Base-by-base conservation (phyloP, 1,140 invertebrate genomes). In the Mamestra configurata region DNA sequence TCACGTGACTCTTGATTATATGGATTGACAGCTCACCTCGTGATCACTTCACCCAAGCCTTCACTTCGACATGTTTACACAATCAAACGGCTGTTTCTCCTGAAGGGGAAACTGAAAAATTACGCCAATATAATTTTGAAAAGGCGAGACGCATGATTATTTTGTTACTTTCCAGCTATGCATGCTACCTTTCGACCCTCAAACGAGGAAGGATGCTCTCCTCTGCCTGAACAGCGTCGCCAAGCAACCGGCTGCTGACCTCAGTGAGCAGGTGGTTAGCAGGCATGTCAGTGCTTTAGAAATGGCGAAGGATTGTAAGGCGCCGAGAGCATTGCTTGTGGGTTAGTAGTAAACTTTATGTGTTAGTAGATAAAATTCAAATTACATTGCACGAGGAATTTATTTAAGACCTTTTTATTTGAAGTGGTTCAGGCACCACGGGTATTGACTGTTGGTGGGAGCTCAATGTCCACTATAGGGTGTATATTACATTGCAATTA, bases 81-180 rank as follows among this genome's bases (percentile, higher is more conserved):
- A n/a, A n/a, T n/a, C n/a, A n/a, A n/a, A n/a, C 27, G 27, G 27
- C 27, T 31, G 27, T 31, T 31, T n/a, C n/a, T n/a, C n/a, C n/a
- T n/a, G n/a, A n/a, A n/a, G n/a, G n/a, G n/a, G n/a, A n/a, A n/a
- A n/a, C n/a, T n/a, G n/a, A n/a, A n/a, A n/a, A n/a, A n/a, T n/a
- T n/a, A n/a, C n/a, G n/a, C n/a, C n/a, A n/a, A n/a, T n/a, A n/a
- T n/a, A n/a, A n/a, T n/a, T n/a, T n/a, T n/a, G n/a, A n/a, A n/a
- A n/a, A n/a, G n/a, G n/a, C n/a, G n/a, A n/a, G n/a, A n/a, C n/a
- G n/a, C n/a, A n/a, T 31, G 27, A 64, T 64, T 20, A 37, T 57
- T 3, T 27, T 8, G 68, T 73, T 51, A 73, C 31, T 43, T 79
- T 83, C 22, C 71, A 91, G 89, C 59, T 90, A 0, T 90, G 88